Evolutionary conservation across 2,888 invertebrate species (phyloP).

Genomic region (Rhyacophila evoluta): DNA sequence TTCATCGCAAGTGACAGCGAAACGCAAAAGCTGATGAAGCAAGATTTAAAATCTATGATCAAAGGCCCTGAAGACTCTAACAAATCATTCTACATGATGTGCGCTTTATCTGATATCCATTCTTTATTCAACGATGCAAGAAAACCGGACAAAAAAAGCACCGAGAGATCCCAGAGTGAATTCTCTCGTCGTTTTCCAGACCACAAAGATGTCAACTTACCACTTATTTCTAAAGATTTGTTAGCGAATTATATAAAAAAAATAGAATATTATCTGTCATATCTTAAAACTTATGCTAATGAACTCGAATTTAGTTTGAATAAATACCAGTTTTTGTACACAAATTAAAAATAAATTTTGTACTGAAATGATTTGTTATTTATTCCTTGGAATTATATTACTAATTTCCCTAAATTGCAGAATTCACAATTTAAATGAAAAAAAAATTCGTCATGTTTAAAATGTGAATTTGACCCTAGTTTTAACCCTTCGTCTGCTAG

Average conservation of each 20-base stretch:
- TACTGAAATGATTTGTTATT: neutral
- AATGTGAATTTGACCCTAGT: too few species aligned
- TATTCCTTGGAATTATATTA: neutral
- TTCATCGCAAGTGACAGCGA: slow-evolving; percentile 71
- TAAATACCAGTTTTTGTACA: neutral
- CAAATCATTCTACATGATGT: slow-evolving; percentile 71
- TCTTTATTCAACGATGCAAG: slow-evolving; percentile 68
- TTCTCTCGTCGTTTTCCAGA: slow-evolving; percentile 73
- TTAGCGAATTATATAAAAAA: slow-evolving; percentile 71
- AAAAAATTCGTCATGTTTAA: too few species aligned
- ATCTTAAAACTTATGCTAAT: slow-evolving; percentile 30
- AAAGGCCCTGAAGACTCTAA: slow-evolving; percentile 71
- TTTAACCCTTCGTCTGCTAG: too few species aligned
- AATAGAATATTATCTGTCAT: slow-evolving; percentile 80
- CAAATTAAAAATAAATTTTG: neutral
- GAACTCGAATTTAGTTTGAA: slow-evolving; percentile 23
- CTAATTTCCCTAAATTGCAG: too few species aligned
- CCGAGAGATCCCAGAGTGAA: slow-evolving; percentile 56
- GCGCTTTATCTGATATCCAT: slow-evolving; percentile 77
- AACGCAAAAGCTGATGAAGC: slow-evolving; percentile 70
- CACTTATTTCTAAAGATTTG: slow-evolving; percentile 64
- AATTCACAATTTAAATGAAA: too few species aligned
- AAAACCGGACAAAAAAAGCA: slow-evolving; percentile 56
- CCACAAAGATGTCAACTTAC: slow-evolving; percentile 65
- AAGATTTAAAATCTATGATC: slow-evolving; percentile 74